These are phyloP conservation scores for Helobdella robusta DNA, from an alignment of 2,888 invertebrate species.

Conservation along the genomic window DNA sequence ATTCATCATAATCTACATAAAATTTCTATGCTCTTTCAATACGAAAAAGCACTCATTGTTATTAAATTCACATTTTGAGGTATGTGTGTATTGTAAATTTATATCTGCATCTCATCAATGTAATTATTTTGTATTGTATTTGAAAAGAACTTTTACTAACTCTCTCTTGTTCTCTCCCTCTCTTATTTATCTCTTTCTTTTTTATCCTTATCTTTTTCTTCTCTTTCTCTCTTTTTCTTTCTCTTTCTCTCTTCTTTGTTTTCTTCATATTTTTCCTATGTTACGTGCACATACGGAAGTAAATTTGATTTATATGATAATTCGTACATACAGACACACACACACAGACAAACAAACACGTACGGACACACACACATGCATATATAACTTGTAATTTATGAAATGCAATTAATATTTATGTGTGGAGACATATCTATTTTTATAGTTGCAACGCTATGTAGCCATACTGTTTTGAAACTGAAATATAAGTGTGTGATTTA, in stretches of 20 bases:
- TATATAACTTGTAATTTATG: background rate
- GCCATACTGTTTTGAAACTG: too few relatives aligned
- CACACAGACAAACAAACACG: background rate
- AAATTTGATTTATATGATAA: constrained; percentile 2
- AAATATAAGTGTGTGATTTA: too few relatives aligned
- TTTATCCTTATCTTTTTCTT: background rate
- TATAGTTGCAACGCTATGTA: too few relatives aligned
- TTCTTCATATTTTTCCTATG: background rate
- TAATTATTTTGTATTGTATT: too few relatives aligned
- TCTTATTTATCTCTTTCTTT: background rate
- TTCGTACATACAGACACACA: constrained; percentile 1
- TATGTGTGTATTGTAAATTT: too few relatives aligned
- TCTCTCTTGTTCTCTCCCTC: background rate
- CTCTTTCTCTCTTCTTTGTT: constrained; percentile 4
- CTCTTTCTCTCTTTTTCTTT: constrained; percentile 3
- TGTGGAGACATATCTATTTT: too few relatives aligned
- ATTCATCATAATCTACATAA: too few relatives aligned
- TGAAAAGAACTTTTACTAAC: background rate
- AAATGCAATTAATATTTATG: too few relatives aligned
- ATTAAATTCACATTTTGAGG: too few relatives aligned
- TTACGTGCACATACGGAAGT: constrained; percentile 7
- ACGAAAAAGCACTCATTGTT: too few relatives aligned
- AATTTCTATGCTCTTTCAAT: too few relatives aligned
- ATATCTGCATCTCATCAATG: too few relatives aligned
- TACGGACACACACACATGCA: background rate